These are phyloP conservation scores for Olivierus martensii DNA, from an alignment of 1,140 invertebrate species.

Conservation along the genomic window DNA sequence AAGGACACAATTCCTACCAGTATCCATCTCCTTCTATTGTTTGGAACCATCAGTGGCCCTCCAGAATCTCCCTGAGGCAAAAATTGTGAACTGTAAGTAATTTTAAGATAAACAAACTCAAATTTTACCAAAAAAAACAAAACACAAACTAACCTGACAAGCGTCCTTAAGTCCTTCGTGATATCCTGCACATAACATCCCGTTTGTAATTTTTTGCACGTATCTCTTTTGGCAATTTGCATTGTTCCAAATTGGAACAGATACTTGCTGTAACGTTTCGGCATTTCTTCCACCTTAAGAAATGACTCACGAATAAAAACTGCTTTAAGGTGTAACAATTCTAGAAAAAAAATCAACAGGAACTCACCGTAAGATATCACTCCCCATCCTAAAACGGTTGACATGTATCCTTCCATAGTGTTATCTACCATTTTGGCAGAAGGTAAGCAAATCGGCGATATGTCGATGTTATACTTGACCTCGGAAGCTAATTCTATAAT, in stretches of 20 bases:
- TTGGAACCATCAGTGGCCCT: constrained; percentile 37
- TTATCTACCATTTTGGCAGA: constrained; percentile 17
- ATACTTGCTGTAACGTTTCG: constrained; percentile 40
- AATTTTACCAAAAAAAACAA: no score
- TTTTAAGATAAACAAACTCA: no score
- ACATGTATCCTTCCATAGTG: constrained; percentile 48
- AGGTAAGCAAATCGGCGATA: constrained; percentile 75
- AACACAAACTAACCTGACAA: constrained; percentile 51
- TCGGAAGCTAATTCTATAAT: constrained; percentile 54
- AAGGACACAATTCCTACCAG: constrained; percentile 32
- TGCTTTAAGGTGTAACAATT: no score
- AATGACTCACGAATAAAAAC: no score
- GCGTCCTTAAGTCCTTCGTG: constrained; percentile 79
- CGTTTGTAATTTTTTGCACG: constrained; percentile 34
- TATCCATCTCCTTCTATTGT: constrained; percentile 16
- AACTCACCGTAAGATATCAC: constrained; percentile 37
- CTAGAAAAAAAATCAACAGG: no score
- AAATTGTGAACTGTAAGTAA: no score
- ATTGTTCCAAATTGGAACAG: constrained; percentile 41
- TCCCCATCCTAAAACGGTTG: constrained; percentile 84
- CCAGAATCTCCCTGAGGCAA: constrained; percentile 47
- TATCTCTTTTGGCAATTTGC: constrained; percentile 41
- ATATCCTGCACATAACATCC: constrained; percentile 75
- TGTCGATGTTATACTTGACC: constrained; percentile 53
- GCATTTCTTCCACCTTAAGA: constrained; percentile 33